A percentile compares a stretch with the other conserved stretches of the same genome.
These are phyloP conservation scores for Drosophila chauvacae DNA, from an alignment of 1,140 invertebrate species.

Conservation along the genomic window DNA sequence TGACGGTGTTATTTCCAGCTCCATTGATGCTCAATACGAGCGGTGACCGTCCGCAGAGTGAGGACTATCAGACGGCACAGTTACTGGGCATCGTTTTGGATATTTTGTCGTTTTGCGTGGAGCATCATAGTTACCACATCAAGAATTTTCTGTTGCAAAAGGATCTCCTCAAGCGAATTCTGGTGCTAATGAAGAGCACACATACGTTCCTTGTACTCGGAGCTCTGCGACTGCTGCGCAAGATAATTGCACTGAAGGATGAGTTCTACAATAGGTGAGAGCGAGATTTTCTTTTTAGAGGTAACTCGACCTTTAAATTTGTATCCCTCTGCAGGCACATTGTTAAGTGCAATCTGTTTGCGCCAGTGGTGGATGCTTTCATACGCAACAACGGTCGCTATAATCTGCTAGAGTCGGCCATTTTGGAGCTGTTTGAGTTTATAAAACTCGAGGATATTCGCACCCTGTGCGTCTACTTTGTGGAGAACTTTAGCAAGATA, in stretches of 20 bases:
- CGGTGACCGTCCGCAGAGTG: constrained; percentile 93
- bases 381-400: constrained; percentile 98
- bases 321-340: constrained; percentile 89
- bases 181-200: constrained; percentile 98
- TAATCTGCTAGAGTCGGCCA: constrained; percentile 99
- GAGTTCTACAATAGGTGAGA: constrained; percentile 96
- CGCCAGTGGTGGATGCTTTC: constrained; percentile 98
- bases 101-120: constrained; percentile 99
- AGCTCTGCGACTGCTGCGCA: constrained; percentile 97
- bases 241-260: constrained; percentile 98
- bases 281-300: not conserved
- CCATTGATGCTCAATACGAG: constrained; percentile 95
- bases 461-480: constrained; percentile 96
- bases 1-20: constrained; percentile 85
- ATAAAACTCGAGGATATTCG: constrained; percentile 98
- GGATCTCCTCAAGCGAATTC: constrained; percentile 96
- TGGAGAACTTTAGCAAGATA: constrained; percentile 97
- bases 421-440: constrained; percentile 99
- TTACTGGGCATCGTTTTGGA: constrained; percentile 97
- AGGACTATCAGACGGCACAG: constrained; percentile 98
- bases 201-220: constrained; percentile 99
- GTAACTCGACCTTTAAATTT: not conserved
- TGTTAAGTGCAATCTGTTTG: constrained; percentile 97
- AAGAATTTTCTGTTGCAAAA: constrained; percentile 99
- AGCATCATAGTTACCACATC: constrained; percentile 99